Evolutionary conservation across 92 coral and sea anemone species (phyloP), one percentile per base, ranked within the genome.

Genomic region (Zoanthus sociatus): DNA sequence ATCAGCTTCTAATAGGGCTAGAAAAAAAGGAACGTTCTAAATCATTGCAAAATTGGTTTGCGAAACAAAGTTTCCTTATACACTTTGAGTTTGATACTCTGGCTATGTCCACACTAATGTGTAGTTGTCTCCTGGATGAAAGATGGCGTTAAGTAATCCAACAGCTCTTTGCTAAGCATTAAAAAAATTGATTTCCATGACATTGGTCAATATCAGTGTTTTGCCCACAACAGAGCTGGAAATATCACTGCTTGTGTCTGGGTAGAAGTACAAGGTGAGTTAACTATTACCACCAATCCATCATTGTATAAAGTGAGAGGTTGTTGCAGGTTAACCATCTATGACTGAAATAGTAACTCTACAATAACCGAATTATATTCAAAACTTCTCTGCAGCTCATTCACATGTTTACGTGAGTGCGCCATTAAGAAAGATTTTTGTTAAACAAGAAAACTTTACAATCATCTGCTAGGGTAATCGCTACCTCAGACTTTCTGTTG

Each of bases 231-330:
- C 30, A 76, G 66, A 51, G 81, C 81, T 50, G 81, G 81, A 20
- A 76, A 30, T 26, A 64, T 32, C 21, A 76, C 66, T 4, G 56
- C 81, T 4, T 32, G 61, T 15, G 81, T 53, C 5, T 76, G 64
- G 81, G 56, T 76, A 26, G 66, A 21, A 45, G 12, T 76, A 76
- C 81, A 76, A 44, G 81, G 81, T 76, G 66, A 76, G 81, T 15
- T 51, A 15, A 33, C 42, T 33, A 33, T 33, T 33, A 33, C 42
- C 42, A 33, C 42, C 42, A 33, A n/a, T n/a, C n/a, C n/a, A 33
- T 33, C 42, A 33, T 33, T 33, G 3, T 33, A 33, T 33, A 33
- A 33, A 1, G 0, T 33, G 42, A 33, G 42, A 33, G 42, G 3
- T 3, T 33, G 3, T n/a, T n/a, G n/a, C 42, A 33, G 42, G 42